Evolutionary conservation across 2,888 invertebrate genomes (phyloP).

Genomic region (Drosophila atripex): DNA sequence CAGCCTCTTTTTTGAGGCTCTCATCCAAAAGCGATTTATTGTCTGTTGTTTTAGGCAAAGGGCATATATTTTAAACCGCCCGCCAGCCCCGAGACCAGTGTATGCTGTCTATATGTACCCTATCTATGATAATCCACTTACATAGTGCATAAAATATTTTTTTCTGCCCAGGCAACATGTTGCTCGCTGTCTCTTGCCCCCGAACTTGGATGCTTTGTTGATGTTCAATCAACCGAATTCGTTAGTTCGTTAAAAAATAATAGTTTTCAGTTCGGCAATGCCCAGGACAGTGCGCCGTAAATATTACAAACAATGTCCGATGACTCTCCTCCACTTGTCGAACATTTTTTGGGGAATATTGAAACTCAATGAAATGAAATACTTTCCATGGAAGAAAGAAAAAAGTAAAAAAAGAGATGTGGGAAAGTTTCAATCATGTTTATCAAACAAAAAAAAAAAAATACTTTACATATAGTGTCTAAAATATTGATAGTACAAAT

Average conservation of each 20-base stretch:
- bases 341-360: constrained; percentile 33
- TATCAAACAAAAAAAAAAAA: neutral
- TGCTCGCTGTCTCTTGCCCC: constrained; percentile 30
- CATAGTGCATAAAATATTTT: constrained; percentile 46
- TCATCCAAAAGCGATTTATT: constrained; percentile 41
- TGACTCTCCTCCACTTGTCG: neutral
- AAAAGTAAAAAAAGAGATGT: constrained; percentile 27
- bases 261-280: constrained; percentile 48
- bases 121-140: constrained; percentile 61
- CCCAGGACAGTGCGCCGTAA: constrained; percentile 17
- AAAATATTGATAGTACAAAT: neutral
- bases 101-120: constrained; percentile 9
- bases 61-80: constrained; percentile 44
- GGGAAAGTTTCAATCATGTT: constrained; percentile 1
- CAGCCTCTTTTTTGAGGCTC: neutral
- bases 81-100: constrained; percentile 16
- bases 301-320: constrained; percentile 29
- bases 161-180: constrained; percentile 43
- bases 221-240: constrained; percentile 65
- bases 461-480: neutral
- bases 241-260: constrained; percentile 72
- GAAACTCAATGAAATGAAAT: constrained; percentile 51
- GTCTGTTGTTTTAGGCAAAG: constrained; percentile 36
- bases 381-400: constrained; percentile 26
- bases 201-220: constrained; percentile 47